phyloP scores from a whole-genome alignment of 2,797 vertebrate species.

The Ibycter americanus region DNA sequence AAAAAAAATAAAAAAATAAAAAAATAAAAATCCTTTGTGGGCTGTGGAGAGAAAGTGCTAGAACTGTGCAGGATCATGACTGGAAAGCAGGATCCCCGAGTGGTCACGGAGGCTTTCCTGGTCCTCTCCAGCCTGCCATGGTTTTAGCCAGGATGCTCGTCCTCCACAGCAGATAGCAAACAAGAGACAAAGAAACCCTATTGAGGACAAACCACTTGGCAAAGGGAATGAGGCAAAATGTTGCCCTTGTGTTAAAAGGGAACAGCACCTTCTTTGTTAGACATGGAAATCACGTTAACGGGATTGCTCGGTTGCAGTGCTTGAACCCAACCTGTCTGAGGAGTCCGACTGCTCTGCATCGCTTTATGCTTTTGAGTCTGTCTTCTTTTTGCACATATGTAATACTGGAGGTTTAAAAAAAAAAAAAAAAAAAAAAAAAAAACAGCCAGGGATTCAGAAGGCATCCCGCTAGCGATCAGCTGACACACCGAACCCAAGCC shows the following conservation, averaged over 20 bases:
- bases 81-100: constrained; percentile 81
- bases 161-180: constrained; percentile 68
- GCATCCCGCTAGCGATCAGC: constrained; percentile 84
- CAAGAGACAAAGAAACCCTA: constrained; percentile 46
- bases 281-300: constrained; percentile 75
- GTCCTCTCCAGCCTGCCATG: constrained; percentile 67
- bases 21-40: constrained; percentile 76
- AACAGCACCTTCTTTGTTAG: constrained; percentile 69
- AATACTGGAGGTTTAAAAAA: constrained; percentile 71
- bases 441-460: constrained; percentile 77
- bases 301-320: constrained; percentile 71
- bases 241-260: constrained; percentile 74
- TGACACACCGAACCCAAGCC: constrained; percentile 80
- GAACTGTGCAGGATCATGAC: constrained; percentile 84
- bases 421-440: constrained; percentile 10
- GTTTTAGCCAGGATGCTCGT: constrained; percentile 64
- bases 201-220: constrained; percentile 49
- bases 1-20: constrained; percentile 43
- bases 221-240: constrained; percentile 79
- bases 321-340: constrained; percentile 71
- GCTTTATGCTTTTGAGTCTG: constrained; percentile 41
- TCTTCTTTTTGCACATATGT: constrained; percentile 68
- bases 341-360: constrained; percentile 49
- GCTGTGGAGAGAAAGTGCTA: constrained; percentile 86
- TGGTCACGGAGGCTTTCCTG: constrained; percentile 74